Base-by-base conservation (phyloP, 2,113 vertebrate species). In the Glaucidium brasilianum region DNA sequence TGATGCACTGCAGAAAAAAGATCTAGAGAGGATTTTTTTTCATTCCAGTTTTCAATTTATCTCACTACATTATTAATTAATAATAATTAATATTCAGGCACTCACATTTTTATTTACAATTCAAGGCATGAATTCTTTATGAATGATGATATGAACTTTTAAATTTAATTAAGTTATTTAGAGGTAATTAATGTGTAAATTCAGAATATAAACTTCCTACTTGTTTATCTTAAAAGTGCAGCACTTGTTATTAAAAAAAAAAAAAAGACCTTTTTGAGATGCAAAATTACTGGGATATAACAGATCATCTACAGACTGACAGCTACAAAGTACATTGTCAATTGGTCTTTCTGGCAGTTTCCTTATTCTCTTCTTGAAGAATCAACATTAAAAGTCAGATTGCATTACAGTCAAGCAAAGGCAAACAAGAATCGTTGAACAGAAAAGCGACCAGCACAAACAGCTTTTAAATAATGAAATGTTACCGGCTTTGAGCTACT, bases 131-230 rank as follows among this genome's bases (percentile, higher is more conserved):
- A 99, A 99, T 99, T 99, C 98, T 99, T 99, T 98, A 99, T 99
- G 98, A 97, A 97, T 92, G 97, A 98, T 98, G 98, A 98, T 97
- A 98, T 97, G 97, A 98, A 98, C 98, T 98, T 99, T 99, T 99
- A 98, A 97, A 98, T 98, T 99, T 98, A 99, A 99, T 99, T 99
- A 99, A 99, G 98, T 98, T 98, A 99, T 99, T 99, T 99, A 98
- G 98, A 98, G 97, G 97, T 98, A 98, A 99, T 99, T 99, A 99
- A 99, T 99, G 95, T 98, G 98, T 98, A 98, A 98, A 99, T 97
- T 96, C 90, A 26, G 80, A 97, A 95, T 97, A 97, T 96, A 96
- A 98, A 97, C 59, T 95, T 89, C 86, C 81, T 43, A 62, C 95
- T 92, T 97, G 94, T 96, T 97, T 96, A 91, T 97, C 93, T 97